phyloP scores from a whole-genome alignment of 1,140 invertebrate genomes.

The Calephelis virginiensis region DNA sequence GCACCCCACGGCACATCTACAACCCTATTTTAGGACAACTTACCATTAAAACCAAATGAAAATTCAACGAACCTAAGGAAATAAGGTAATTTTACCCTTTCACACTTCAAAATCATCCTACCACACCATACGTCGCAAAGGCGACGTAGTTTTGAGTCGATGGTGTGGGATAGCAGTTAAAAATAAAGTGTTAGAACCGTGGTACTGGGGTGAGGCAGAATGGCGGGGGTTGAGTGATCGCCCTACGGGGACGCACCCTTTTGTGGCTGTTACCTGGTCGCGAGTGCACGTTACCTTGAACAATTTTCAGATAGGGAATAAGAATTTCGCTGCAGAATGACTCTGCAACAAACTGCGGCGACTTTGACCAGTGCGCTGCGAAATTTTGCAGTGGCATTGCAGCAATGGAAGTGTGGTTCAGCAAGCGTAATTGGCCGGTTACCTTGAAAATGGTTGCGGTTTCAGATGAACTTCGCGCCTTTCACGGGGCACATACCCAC shows the following conservation, averaged over 20 bases:
- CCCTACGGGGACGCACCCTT: conserved; percentile 57
- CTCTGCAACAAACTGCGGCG: no score
- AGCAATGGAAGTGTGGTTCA: no score
- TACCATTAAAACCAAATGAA: conserved; percentile 59
- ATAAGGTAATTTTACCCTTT: conserved; percentile 50
- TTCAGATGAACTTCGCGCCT: conserved; percentile 65
- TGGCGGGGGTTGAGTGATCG: conserved; percentile 68
- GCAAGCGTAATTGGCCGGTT: conserved; percentile 19
- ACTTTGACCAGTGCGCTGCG: no score
- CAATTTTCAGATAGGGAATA: no score
- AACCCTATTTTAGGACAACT: conserved; percentile 55
- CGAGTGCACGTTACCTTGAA: conserved; percentile 36
- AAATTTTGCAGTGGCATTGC: no score
- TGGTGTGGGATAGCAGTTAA: conserved; percentile 70
- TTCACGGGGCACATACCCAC: conserved; percentile 65
- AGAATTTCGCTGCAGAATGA: no score
- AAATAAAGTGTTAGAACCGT: conserved; percentile 70
- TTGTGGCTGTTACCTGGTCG: conserved; percentile 29
- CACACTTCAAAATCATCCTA: background rate
- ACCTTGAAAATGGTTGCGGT: conserved; percentile 46
- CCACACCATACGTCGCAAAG: conserved; percentile 13
- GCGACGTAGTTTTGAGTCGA: conserved; percentile 29
- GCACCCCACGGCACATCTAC: conserved; percentile 46
- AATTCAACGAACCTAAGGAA: conserved; percentile 36
- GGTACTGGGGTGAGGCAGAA: conserved; percentile 70